Conservation (phyloP, 2,888 invertebrate genomes). For the Agrotis clavis region DNA sequence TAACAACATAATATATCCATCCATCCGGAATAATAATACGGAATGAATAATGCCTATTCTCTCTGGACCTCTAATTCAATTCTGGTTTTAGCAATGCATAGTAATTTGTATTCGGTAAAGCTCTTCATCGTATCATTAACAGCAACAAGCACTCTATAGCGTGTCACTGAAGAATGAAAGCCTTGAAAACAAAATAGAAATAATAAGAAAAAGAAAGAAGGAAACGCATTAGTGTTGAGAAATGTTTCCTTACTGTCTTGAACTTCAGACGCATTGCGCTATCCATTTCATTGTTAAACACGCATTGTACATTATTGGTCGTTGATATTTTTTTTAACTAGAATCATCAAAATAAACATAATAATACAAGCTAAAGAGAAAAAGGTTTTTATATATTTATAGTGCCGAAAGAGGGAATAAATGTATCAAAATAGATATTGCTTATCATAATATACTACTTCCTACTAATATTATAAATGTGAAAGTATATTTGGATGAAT, state of each 20-base stretch:
- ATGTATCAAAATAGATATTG: no score
- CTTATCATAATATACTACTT: no score
- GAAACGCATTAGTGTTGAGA: constrained; percentile 51
- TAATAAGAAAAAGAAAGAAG: constrained; percentile 12
- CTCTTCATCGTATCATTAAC: not conserved
- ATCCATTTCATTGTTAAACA: constrained; percentile 17
- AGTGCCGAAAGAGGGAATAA: no score
- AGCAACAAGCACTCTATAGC: constrained; percentile 24
- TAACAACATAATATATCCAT: not conserved
- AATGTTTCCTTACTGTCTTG: constrained; percentile 32
- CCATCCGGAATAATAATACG: not conserved
- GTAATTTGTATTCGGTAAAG: not conserved
- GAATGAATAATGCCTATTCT: constrained; percentile 5
- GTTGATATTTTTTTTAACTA: no score
- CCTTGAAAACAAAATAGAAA: constrained; percentile 20
- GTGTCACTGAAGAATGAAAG: constrained; percentile 37
- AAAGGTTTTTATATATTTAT: no score
- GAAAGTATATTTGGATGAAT: no score
- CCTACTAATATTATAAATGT: no score
- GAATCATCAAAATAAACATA: no score
- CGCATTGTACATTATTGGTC: not conserved
- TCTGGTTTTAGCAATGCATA: not conserved
- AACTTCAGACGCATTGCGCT: constrained; percentile 39
- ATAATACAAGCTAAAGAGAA: no score
- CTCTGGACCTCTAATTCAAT: not conserved